A percentile compares a stretch with the other conserved stretches of the same genome.
phyloP scores from a whole-genome alignment of 2,797 vertebrate genomes.

The Bucorvus abyssinicus region DNA sequence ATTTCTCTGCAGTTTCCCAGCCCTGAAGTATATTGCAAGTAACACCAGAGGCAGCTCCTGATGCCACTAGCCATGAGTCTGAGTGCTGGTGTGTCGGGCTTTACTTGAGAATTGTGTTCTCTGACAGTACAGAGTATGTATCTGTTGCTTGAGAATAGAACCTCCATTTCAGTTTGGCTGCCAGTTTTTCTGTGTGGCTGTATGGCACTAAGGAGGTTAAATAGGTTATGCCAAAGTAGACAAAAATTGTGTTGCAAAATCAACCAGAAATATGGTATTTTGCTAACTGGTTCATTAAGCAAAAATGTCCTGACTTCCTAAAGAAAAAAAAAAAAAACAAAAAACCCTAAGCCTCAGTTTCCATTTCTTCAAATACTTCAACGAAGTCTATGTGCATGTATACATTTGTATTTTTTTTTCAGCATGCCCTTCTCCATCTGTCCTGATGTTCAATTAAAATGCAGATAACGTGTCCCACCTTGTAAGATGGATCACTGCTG shows the following conservation, averaged over 20 bases:
- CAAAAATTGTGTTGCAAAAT: neutral
- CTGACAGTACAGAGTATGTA: neutral
- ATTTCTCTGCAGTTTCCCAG: neutral
- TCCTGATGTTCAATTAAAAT: slow-evolving; percentile 55
- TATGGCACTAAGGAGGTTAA: neutral
- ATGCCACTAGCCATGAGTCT: neutral
- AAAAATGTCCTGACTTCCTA: neutral
- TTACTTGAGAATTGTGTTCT: neutral
- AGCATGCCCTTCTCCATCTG: neutral
- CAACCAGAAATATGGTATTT: neutral
- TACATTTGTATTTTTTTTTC: neutral
- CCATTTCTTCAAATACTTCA: neutral
- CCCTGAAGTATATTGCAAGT: neutral
- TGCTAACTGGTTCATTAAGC: neutral
- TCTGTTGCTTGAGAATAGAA: neutral
- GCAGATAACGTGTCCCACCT: slow-evolving; percentile 39
- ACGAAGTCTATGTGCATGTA: neutral
- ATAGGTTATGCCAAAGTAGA: neutral
- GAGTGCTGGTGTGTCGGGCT: neutral
- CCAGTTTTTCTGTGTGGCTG: neutral
- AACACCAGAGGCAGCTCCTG: neutral
- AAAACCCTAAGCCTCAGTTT: neutral
- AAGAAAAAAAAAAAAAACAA: too few relatives aligned
- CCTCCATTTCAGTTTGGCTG: neutral
- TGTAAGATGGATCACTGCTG: slow-evolving; percentile 51